Evolutionary conservation across 2,888 invertebrate genomes (phyloP), one percentile per base, ranked within the genome.

Genomic region (Boloria selene): DNA sequence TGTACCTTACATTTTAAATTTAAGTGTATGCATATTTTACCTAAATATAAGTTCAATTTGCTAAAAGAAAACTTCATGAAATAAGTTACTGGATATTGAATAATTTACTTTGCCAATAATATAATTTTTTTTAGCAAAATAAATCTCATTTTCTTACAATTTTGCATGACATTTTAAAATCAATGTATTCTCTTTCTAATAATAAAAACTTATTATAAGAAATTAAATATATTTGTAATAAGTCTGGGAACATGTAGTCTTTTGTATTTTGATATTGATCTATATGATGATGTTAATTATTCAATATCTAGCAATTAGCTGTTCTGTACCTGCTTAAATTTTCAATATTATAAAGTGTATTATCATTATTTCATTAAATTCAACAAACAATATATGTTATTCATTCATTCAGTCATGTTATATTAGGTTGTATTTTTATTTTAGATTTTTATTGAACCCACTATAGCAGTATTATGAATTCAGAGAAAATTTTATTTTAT

Each of bases 1-100:
- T 77, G 82, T 83, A 82, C 82, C 84, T 82, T 78, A 64, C 59
- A 69, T 50, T 68, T 66, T 47, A 38, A 61, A 22, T 14, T 58
- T 65, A 56, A 45, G 42, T 51, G 22, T 56, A 44, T 56, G 26
- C 6, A 14, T 64, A 51, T 56, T 16, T 55, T 56, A 56, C 14
- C 7, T 31, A 45, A 45, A 45, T 47, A 13, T 58, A 58, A 3
- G 45, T 44, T 56, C 22, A 38, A 38, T 22, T 1, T 31, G 38
- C 17, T 14, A 14, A 13, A 54, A 55, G 5, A 22, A n/a, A 26
- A n/a, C 22, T 56, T 45, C 45, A 45, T 16, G n/a, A 13, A 5
- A 22, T 2, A 56, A 45, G 26, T n/a, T 45, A 45, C 45, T 45
- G 5, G 45, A 16, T 56, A 45, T 56, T 56, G 44, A 22, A 22